phyloP scores from a whole-genome alignment of 2,888 invertebrate species.

The Stenchaetothrips biformis region DNA sequence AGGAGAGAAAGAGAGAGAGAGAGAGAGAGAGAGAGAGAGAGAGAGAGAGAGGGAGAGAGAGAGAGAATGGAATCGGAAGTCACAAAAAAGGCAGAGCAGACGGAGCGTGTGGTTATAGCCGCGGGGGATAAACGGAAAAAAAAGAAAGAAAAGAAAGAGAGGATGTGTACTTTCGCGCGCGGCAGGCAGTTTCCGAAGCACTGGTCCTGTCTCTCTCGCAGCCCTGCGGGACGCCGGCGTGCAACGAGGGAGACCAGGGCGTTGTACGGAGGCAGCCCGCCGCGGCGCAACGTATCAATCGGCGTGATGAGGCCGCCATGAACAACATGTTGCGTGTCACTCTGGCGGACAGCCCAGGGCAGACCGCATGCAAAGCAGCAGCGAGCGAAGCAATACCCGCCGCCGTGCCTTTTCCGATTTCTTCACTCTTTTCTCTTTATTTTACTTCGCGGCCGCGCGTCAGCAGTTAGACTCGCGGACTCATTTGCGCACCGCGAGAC shows the following conservation, averaged over 20 bases:
- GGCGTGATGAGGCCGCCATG: background rate
- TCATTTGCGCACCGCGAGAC: too few species aligned
- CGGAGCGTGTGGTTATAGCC: background rate
- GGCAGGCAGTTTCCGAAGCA: background rate
- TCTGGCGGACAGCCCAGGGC: background rate
- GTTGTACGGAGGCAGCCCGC: too few species aligned
- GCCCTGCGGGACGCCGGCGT: too few species aligned
- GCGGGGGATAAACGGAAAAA: background rate
- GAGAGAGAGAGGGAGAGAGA: background rate
- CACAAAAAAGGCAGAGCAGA: background rate
- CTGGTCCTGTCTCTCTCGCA: too few species aligned
- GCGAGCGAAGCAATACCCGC: background rate
- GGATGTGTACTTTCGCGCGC: background rate
- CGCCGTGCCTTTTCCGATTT: background rate
- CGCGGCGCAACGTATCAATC: background rate
- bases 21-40: background rate
- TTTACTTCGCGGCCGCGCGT: too few species aligned
- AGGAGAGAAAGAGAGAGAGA: background rate
- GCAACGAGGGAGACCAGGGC: too few species aligned
- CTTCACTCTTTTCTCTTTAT: background rate
- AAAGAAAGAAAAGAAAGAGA: background rate
- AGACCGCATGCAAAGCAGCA: background rate
- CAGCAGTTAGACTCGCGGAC: too few species aligned
- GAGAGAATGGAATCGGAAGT: background rate
- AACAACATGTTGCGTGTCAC: slow-evolving; percentile 9